phyloP scores from a whole-genome alignment of 1,140 invertebrate genomes.

The Neotoxoptera formosana region DNA sequence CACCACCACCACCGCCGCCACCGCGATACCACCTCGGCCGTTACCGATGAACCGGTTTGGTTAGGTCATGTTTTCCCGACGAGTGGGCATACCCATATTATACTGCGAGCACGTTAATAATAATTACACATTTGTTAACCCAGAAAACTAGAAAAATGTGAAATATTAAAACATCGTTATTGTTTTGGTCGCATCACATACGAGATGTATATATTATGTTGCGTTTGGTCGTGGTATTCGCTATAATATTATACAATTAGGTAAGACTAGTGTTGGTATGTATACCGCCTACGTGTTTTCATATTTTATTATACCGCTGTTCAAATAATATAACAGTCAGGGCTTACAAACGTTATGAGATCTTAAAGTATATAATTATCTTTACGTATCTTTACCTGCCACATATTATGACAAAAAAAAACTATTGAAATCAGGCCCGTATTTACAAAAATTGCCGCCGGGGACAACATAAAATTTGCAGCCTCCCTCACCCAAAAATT shows the following conservation, averaged over 20 bases:
- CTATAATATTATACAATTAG: slow-evolving; percentile 8
- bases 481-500: too few relatives aligned
- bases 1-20: too few relatives aligned
- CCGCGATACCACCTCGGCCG: neutral
- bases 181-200: neutral
- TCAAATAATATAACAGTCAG: too few relatives aligned
- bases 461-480: too few relatives aligned
- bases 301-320: neutral
- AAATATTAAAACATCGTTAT: slow-evolving; percentile 20
- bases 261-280: too few relatives aligned
- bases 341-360: too few relatives aligned
- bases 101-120: neutral
- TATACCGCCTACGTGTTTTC: neutral
- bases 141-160: slow-evolving; percentile 14
- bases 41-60: slow-evolving; percentile 19
- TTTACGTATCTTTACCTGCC: too few relatives aligned
- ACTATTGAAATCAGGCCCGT: too few relatives aligned
- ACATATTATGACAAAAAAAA: too few relatives aligned
- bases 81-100: neutral
- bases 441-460: too few relatives aligned
- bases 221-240: neutral
- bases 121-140: neutral
- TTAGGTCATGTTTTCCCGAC: neutral
- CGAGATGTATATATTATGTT: too few relatives aligned
- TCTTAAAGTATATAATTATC: too few relatives aligned